Percentiles rank a stretch among this genome's conserved stretches.
Conservation (phyloP, 30 jellyfish, hydroid and myxozoan genomes). For the Hydractinia echinata region DNA sequence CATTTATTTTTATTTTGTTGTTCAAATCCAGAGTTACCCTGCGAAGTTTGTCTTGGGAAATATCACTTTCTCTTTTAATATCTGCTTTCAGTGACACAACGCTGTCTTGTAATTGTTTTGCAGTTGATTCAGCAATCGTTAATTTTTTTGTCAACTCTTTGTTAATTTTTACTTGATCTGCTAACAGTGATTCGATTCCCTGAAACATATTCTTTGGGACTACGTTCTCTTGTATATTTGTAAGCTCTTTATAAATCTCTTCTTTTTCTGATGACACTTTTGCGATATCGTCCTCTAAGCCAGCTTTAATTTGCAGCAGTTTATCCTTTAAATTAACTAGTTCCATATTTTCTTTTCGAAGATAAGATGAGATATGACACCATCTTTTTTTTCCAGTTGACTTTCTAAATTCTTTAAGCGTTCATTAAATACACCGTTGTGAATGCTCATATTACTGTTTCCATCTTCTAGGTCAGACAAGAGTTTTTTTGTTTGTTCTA, state of each 20-base stretch:
- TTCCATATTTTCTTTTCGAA: constrained; percentile 5
- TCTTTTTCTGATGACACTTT: constrained; percentile 2
- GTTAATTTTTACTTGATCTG: constrained; percentile 12
- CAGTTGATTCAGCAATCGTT: background rate
- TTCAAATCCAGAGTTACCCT: background rate
- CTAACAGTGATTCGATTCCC: background rate
- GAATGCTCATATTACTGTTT: background rate
- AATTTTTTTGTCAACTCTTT: constrained; percentile 21
- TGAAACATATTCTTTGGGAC: background rate
- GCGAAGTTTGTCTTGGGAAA: background rate
- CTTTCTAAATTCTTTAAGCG: background rate
- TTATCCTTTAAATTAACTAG: background rate
- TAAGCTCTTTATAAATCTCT: constrained; percentile 11
- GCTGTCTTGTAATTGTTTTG: background rate
- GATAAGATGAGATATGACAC: background rate
- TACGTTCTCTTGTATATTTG: background rate
- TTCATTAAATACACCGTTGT: constrained; percentile 9
- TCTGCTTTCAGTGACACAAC: background rate
- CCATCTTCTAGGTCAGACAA: constrained; percentile 12
- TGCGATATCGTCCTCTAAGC: constrained; percentile 6
- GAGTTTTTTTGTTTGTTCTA: background rate
- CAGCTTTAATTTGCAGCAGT: constrained; percentile 4
- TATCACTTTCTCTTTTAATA: background rate
- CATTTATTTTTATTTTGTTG: constrained; percentile 15
- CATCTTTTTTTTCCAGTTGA: background rate